These are phyloP conservation scores for Exocentrus adspersus DNA, from an alignment of 2,888 invertebrate species.

Conservation along the genomic window DNA sequence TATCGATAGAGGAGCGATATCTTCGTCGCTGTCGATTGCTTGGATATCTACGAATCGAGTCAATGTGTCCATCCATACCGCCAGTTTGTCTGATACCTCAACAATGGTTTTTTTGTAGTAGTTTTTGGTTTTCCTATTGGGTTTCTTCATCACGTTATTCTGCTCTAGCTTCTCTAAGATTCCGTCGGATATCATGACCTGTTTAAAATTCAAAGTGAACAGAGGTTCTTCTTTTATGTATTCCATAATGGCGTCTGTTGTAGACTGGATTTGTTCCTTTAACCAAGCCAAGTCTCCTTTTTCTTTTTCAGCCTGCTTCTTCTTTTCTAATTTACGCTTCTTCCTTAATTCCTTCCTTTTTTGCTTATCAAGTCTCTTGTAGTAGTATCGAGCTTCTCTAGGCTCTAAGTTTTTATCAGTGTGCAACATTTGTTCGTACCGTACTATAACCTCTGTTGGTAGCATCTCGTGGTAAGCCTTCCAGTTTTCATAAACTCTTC, in stretches of 20 bases:
- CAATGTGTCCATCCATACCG: conserved; percentile 56
- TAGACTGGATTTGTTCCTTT: conserved; percentile 39
- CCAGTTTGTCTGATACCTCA: conserved; percentile 53
- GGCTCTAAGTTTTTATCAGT: conserved; percentile 55
- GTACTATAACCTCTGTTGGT: conserved; percentile 48
- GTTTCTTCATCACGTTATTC: conserved; percentile 39
- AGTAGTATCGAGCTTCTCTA: conserved; percentile 54
- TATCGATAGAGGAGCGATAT: conserved; percentile 45
- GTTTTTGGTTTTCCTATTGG: conserved; percentile 47
- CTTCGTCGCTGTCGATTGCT: conserved; percentile 53
- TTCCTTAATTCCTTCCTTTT: conserved; percentile 42
- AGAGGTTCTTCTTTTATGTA: conserved; percentile 52
- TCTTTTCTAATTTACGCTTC: conserved; percentile 33
- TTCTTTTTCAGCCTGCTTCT: conserved; percentile 37
- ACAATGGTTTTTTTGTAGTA: conserved; percentile 44
- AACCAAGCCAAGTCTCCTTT: conserved; percentile 42
- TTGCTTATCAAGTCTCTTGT: conserved; percentile 52
- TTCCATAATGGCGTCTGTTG: conserved; percentile 46
- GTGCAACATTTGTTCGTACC: conserved; percentile 54
- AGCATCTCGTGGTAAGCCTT: conserved; percentile 48
- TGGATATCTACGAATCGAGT: conserved; percentile 54
- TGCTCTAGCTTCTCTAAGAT: conserved; percentile 47
- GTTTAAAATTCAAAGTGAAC: conserved; percentile 54
- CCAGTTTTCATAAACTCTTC: conserved; percentile 53
- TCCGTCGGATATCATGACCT: conserved; percentile 53